Evolutionary conservation across 2,888 invertebrate genomes (phyloP).

Genomic region (Anarsia innoxiella): DNA sequence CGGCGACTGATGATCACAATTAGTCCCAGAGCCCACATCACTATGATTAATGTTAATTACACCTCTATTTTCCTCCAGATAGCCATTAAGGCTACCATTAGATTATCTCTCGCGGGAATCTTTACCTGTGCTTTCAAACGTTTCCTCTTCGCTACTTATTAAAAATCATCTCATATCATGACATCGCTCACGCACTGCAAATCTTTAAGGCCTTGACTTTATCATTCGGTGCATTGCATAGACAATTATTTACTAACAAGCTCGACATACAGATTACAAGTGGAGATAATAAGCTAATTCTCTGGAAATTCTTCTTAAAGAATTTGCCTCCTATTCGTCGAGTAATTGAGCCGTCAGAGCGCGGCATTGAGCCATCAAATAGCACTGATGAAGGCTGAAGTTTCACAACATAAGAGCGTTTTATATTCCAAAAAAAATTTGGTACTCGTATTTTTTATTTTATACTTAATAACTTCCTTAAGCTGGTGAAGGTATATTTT

Average conservation of each 20-base stretch:
- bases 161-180: no score
- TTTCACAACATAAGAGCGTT: conserved; percentile 21
- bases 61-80: conserved; percentile 52
- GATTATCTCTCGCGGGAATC: conserved; percentile 50
- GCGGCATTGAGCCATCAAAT: conserved; percentile 29
- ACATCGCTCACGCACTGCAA: conserved; percentile 11
- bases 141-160: conserved; percentile 11
- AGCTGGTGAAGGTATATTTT: no score
- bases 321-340: conserved; percentile 25
- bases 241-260: conserved; percentile 18
- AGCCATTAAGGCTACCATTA: conserved; percentile 57
- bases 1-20: conserved; percentile 49
- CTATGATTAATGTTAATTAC: conserved; percentile 70
- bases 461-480: no score
- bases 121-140: conserved; percentile 36
- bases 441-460: no score
- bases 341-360: conserved; percentile 36
- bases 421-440: conserved; percentile 11
- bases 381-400: conserved; percentile 27
- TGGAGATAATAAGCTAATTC: conserved; percentile 13
- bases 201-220: conserved; percentile 11
- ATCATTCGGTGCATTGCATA: conserved; percentile 9
- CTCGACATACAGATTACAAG: conserved; percentile 15
- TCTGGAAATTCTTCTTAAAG: conserved; percentile 14
- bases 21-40: conserved; percentile 50